Evolutionary conservation across 92 coral and sea anemone species (phyloP).

Genomic region (Pocillopora grandis): DNA sequence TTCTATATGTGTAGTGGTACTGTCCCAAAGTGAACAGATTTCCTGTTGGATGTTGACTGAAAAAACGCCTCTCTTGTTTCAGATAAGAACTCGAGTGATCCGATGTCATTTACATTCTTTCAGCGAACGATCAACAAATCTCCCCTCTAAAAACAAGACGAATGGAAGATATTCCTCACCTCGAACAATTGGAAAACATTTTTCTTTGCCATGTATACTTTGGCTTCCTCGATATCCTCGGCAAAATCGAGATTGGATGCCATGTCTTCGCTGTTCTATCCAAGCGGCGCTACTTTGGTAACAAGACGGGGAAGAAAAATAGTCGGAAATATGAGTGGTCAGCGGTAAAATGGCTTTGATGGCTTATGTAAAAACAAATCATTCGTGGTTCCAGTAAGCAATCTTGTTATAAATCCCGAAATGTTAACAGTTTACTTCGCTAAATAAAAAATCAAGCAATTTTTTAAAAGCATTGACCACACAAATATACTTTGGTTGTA

Average conservation of each 20-base stretch:
- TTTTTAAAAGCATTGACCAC: too few species aligned
- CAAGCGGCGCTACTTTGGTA: not conserved
- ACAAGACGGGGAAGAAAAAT: too few species aligned
- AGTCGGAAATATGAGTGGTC: too few species aligned
- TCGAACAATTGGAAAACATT: conserved; percentile 82
- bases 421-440: too few species aligned
- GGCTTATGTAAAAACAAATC: too few species aligned
- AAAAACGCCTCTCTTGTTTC: not conserved
- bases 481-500: not conserved
- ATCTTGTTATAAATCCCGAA: too few species aligned
- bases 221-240: conserved; percentile 85
- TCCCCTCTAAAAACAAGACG: not conserved
- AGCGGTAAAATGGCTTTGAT: too few species aligned
- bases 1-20: not conserved
- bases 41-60: not conserved
- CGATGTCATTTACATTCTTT: not conserved
- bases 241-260: conserved; percentile 50
- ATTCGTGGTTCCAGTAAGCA: too few species aligned
- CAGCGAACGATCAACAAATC: not conserved
- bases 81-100: not conserved
- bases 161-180: conserved; percentile 39
- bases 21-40: not conserved
- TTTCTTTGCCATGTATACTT: conserved; percentile 81
- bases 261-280: conserved; percentile 17
- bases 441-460: too few species aligned